Base-by-base conservation (phyloP, 1,140 invertebrate genomes). In the Acromyrmex heyeri region DNA sequence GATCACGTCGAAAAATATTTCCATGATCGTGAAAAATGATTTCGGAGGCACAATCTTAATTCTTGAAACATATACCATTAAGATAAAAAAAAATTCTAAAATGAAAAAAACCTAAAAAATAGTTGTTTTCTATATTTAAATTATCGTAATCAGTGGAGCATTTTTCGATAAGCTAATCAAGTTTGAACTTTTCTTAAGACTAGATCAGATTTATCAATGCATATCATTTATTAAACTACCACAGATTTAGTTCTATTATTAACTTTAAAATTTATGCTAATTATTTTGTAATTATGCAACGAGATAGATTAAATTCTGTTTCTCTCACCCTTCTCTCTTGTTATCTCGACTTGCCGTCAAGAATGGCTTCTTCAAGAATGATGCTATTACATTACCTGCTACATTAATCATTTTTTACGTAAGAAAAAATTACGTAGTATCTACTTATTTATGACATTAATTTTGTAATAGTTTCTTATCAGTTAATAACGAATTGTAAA, bases 241-340 rank as follows among this genome's bases (percentile, higher is more conserved):
- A 65, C 30, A 65, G 8, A 21, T 65, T 65, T 4, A 65, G 10
- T 38, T 65, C 64, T 38, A 8, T n/a, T 65, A 7, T n/a, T 21
- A 65, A 38, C 64, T 65, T 65, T 38, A 38, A 65, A 38, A 65
- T 65, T 65, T 65, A 65, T 65, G 64, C 18, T 65, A 65, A 65
- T 38, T 65, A 38, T 65, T 65, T 65, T 65, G 64, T 65, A 65
- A 65, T 65, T 65, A 65, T 65, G 64, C 64, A 38, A 65, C 64
- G 1, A 21, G 34, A 65, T 65, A 65, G 18, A 65, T 65, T 65
- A 21, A 65, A 65, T 65, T 30, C 24, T 65, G 18, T 65, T 65
- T 65, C 34, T 38, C 18, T 65, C 64, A 65, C 34, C 64, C 55
- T 14, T 16, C 14, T 62, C 34, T 21, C 18, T 7, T 65, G 18